Base-by-base conservation (phyloP, 2,888 invertebrate species). In the Trilocha varians region DNA sequence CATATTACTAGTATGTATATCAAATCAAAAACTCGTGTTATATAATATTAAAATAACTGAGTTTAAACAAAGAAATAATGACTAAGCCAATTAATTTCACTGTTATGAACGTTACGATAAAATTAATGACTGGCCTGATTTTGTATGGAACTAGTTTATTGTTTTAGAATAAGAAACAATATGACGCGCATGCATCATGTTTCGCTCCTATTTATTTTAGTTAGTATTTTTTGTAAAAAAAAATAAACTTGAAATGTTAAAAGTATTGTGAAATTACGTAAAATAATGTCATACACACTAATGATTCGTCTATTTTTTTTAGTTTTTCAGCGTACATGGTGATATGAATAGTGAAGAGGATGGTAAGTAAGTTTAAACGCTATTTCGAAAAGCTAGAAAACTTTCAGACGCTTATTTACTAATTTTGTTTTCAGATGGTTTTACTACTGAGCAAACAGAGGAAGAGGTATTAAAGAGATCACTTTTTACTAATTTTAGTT, bases 391-490 rank as follows among this genome's bases (percentile, higher is more conserved):
- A n/a, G n/a, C n/a, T n/a, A n/a, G n/a, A n/a, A n/a, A n/a, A n/a
- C n/a, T n/a, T n/a, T n/a, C n/a, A n/a, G n/a, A 16, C 32, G 15
- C 14, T 32, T 34, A 34, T 33, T 13, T 5, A 8, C 13, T n/a
- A 16, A 32, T 44, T 38, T 34, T 44, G 41, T 39, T 57, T 54
- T 3, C 51, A 71, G 76, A 74, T 5, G 42, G 52, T 5, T 46
- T 41, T 6, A 53, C 61, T 4, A 68, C 64, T 5, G 82, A 78
- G 44, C 48, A 59, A 38, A 49, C 56, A 4, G 82, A 82, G 49
- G 82, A 82, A 62, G 82, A 82, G 68, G 82, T 80, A 36, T 17
- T 8, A 16, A 40, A 41, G 37, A 16, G 18, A 40, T 41, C 32
- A 39, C n/a, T n/a, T n/a, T n/a, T n/a, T n/a, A n/a, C n/a, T n/a